phyloP scores from a whole-genome alignment of 2,888 invertebrate species.

The Acleris cristana region DNA sequence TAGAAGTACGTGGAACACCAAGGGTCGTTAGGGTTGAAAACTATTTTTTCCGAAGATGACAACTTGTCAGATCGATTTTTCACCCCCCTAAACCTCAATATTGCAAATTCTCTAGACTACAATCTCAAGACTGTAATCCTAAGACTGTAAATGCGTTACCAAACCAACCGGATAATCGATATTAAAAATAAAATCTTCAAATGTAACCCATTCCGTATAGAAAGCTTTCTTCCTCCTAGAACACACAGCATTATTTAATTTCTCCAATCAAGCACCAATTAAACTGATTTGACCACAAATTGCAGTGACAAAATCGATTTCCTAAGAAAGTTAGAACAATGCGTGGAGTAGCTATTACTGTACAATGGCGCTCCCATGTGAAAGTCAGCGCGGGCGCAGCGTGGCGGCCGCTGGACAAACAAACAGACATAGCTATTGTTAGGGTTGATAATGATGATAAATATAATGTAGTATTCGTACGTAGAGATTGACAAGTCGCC shows the following conservation, averaged over 20 bases:
- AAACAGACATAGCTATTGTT: constrained; percentile 34
- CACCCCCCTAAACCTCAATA: no score
- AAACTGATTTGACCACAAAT: constrained; percentile 13
- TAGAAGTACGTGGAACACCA: no score
- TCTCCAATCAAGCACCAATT: constrained; percentile 4
- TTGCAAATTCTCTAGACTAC: no score
- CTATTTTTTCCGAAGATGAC: no score
- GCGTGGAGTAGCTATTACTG: constrained; percentile 8
- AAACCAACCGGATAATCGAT: no score
- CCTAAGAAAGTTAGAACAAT: constrained; percentile 27
- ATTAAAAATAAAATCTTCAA: not conserved
- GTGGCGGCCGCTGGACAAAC: constrained; percentile 7
- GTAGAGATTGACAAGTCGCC: no score
- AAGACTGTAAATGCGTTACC: no score
- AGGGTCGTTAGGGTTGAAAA: no score
- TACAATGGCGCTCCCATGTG: constrained; percentile 30
- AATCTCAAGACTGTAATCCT: no score
- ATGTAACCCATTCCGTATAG: not conserved
- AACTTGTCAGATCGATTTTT: no score
- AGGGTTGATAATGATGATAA: not conserved
- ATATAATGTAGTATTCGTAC: not conserved
- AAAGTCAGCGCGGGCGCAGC: constrained; percentile 18
- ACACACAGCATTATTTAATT: not conserved
- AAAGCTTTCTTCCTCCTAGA: not conserved
- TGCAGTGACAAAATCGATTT: constrained; percentile 28